phyloP scores from a whole-genome alignment of 2,888 invertebrate genomes.

The Alviniconcha strummeri region DNA sequence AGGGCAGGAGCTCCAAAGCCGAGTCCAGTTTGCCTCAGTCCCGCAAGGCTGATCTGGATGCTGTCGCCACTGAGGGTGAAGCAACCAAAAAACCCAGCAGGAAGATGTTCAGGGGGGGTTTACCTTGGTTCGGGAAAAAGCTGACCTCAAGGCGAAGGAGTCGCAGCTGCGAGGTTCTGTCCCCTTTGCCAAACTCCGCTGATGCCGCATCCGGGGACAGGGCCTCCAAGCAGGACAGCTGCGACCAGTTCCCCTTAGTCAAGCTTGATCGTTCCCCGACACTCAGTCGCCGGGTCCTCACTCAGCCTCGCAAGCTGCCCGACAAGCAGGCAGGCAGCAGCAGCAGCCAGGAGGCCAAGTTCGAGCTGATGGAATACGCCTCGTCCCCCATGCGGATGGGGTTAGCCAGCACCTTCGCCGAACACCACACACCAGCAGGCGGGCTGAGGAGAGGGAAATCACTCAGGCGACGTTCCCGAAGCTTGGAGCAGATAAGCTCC shows the following conservation, averaged over 20 bases:
- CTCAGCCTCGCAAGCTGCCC: neutral
- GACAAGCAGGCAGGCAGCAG: neutral
- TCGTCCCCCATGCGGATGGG: constrained; percentile 16
- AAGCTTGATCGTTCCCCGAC: constrained; percentile 20
- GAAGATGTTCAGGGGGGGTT: constrained; percentile 5
- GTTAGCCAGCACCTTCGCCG: neutral
- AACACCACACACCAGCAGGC: neutral
- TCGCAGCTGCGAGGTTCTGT: constrained; percentile 23
- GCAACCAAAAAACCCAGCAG: constrained; percentile 11
- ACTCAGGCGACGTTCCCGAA: neutral
- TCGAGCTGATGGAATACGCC: constrained; percentile 19
- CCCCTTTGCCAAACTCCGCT: neutral
- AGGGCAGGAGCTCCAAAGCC: neutral
- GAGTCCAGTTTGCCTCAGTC: too few species aligned
- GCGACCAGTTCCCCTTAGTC: constrained; percentile 11
- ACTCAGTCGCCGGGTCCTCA: constrained; percentile 1
- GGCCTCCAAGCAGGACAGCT: too few species aligned
- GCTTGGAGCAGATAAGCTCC: neutral
- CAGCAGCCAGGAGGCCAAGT: neutral
- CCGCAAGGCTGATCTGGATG: neutral
- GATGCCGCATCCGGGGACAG: neutral
- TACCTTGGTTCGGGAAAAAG: constrained; percentile 22
- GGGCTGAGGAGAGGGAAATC: neutral
- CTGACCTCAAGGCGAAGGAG: constrained; percentile 15
- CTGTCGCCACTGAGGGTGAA: neutral